These are phyloP conservation scores for Phortica okadai DNA, from an alignment of 2,888 invertebrate species.

Conservation along the genomic window DNA sequence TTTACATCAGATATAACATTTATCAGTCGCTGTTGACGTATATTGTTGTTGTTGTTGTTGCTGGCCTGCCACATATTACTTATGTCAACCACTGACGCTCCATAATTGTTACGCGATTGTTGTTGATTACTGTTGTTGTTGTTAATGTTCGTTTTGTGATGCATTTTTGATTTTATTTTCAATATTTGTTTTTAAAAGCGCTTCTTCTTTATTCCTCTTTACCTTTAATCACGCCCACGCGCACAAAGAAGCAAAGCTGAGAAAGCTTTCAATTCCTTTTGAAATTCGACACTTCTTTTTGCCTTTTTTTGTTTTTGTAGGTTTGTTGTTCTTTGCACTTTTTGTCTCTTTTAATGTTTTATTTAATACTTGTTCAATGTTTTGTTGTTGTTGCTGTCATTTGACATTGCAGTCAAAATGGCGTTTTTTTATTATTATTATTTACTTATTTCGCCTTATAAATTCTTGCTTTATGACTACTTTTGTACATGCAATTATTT, in stretches of 20 bases:
- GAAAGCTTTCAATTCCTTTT: background rate
- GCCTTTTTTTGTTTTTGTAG: conserved; percentile 49
- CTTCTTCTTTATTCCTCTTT: conserved; percentile 32
- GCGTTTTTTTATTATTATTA: conserved; percentile 6
- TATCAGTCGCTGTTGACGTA: conserved; percentile 50
- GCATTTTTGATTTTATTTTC: conserved; percentile 31
- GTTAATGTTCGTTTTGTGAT: conserved; percentile 43
- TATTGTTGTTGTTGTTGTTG: conserved; percentile 43
- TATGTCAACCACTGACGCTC: conserved; percentile 33
- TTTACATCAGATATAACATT: conserved; percentile 54
- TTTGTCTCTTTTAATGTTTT: background rate
- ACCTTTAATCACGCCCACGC: conserved; percentile 37
- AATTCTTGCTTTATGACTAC: background rate
- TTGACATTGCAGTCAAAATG: too few relatives aligned
- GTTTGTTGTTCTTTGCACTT: conserved; percentile 32
- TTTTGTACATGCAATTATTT: conserved; percentile 10
- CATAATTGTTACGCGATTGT: conserved; percentile 45
- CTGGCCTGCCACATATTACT: conserved; percentile 40
- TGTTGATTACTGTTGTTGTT: conserved; percentile 36
- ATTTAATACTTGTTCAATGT: background rate
- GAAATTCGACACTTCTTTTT: conserved; percentile 41
- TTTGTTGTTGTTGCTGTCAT: background rate
- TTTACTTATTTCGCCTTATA: too few relatives aligned
- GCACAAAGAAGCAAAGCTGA: background rate
- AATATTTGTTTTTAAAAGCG: conserved; percentile 24